phyloP scores from a whole-genome alignment of 2,797 vertebrate genomes.

The Selene dorsalis region DNA sequence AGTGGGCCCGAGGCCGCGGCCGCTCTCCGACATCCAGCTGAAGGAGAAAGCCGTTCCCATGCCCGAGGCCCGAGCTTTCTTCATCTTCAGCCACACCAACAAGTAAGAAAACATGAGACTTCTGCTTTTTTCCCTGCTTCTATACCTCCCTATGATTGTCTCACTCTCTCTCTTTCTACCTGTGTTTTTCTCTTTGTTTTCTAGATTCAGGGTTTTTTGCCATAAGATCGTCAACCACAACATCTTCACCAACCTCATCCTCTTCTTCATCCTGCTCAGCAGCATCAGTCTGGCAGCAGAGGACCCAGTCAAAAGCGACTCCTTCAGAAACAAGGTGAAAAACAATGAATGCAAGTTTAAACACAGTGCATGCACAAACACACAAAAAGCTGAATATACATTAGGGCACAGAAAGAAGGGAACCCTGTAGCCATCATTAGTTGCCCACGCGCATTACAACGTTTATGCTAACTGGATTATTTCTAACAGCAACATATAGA shows the following conservation, averaged over 20 bases:
- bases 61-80: conserved; percentile 97
- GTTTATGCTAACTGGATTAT: conserved; percentile 63
- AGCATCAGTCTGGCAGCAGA: conserved; percentile 98
- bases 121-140: neutral
- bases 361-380: neutral
- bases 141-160: neutral
- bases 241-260: conserved; percentile 99
- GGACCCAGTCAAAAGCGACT: conserved; percentile 93
- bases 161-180: neutral
- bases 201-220: conserved; percentile 96
- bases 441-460: conserved; percentile 36
- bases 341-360: neutral
- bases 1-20: conserved; percentile 95
- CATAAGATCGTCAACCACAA: conserved; percentile 98
- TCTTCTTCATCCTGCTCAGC: conserved; percentile 99
- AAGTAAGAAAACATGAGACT: conserved; percentile 81
- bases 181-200: conserved; percentile 34
- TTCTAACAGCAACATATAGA: conserved; percentile 53
- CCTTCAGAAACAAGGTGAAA: conserved; percentile 93
- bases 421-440: conserved; percentile 47
- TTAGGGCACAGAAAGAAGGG: conserved; percentile 19
- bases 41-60: conserved; percentile 98
- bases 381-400: conserved; percentile 13
- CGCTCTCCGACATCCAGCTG: conserved; percentile 95
- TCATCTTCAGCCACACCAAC: conserved; percentile 96